Evolutionary conservation across 1,140 invertebrate genomes (phyloP).

Genomic region (Drosophila watanabei): DNA sequence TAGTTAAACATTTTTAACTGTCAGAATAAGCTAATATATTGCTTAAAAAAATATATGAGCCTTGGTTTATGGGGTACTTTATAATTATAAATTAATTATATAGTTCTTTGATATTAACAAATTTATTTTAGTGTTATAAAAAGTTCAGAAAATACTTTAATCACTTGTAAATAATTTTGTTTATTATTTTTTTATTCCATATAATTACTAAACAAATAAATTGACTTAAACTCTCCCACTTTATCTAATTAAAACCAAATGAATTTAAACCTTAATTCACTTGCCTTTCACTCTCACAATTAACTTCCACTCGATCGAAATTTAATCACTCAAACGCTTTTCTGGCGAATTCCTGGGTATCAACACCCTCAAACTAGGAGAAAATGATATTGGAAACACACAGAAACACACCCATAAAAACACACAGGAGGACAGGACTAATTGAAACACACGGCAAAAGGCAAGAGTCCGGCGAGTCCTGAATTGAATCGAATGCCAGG

Average conservation of each 20-base stretch:
- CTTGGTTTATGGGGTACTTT: not conserved
- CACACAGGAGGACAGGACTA: slow-evolving; percentile 6
- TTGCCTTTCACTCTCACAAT: slow-evolving; percentile 6
- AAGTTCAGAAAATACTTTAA: not conserved
- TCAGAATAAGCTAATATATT: not conserved
- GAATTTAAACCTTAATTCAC: not conserved
- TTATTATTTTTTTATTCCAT: too few relatives aligned
- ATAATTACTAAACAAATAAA: not conserved
- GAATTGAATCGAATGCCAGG: slow-evolving; percentile 33
- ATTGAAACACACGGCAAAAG: slow-evolving; percentile 39
- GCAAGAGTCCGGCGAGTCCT: not conserved
- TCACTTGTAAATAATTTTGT: not conserved
- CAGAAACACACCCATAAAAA: not conserved
- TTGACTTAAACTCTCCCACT: not conserved
- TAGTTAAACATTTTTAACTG: not conserved
- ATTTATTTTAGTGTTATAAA: not conserved
- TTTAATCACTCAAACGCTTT: slow-evolving; percentile 15
- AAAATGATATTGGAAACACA: slow-evolving; percentile 29
- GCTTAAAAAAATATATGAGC: not conserved
- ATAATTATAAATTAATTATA: not conserved
- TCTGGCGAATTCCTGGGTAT: slow-evolving; percentile 16
- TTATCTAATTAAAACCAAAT: not conserved
- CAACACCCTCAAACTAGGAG: slow-evolving; percentile 17
- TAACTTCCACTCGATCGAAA: slow-evolving; percentile 12
- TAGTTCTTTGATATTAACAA: not conserved